Evolutionary conservation across 1,140 invertebrate genomes (phyloP), one percentile per base, ranked within the genome.

Genomic region (Bombus difficillimus): DNA sequence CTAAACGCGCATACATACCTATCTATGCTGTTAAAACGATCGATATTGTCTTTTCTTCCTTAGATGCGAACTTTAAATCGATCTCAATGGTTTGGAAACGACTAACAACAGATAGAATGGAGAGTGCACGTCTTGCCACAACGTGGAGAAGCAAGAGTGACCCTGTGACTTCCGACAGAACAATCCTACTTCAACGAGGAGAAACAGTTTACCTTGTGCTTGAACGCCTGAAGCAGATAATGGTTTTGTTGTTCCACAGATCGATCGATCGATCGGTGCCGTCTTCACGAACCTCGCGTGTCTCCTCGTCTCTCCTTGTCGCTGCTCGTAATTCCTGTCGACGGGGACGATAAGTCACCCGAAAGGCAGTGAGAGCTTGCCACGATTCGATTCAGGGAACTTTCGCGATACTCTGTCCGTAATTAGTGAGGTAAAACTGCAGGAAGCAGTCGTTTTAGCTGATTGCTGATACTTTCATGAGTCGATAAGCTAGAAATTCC

Each of bases 151-250:
- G 73, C 77, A 87, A 41, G 80, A 78, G 83, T 79, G 83, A 90
- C 77, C 89, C 69, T 83, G 75, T 81, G 89, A 85, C 89, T 91
- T 90, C 81, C 86, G 89, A 74, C 81, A 66, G 87, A 90, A 88
- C 90, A 88, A 69, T 86, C 87, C 87, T 85, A 83, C 86, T 90
- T 43, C 71, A 88, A 69, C 73, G 41, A 72, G 59, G 83, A 86
- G 89, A 90, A 80, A 88, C 89, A 88, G 90, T 91, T 91, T 91
- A 90, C 90, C 89, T 90, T 86, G 81, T 85, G 90, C 87, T 88
- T 85, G 83, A 89, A 81, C 88, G 90, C 89, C 74, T 86, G 91
- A 86, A 89, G 83, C 87, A 88, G 91, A 91, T 92, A 93, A 93
- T 92, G 92, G 90, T 85, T 92, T 88, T 88, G 91, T 89, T 92